phyloP scores from a whole-genome alignment of 2,797 vertebrate genomes.

The Catharus ustulatus region DNA sequence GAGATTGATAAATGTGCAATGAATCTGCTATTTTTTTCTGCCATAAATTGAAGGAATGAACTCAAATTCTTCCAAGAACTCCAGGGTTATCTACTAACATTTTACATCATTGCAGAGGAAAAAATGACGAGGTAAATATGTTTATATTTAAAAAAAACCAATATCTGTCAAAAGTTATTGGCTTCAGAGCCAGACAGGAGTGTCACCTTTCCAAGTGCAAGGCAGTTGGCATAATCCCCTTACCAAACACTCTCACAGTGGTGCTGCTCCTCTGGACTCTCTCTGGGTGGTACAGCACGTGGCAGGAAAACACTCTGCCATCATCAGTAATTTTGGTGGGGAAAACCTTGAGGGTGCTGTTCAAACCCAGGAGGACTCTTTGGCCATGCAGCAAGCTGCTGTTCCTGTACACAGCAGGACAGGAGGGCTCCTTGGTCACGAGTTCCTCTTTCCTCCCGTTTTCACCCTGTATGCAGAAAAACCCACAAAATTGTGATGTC shows the following conservation, averaged over 20 bases:
- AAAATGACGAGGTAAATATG: neutral
- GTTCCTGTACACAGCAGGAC: neutral
- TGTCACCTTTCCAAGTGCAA: neutral
- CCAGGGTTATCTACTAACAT: neutral
- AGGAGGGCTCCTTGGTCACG: neutral
- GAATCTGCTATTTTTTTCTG: neutral
- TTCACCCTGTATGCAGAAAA: conserved; percentile 40
- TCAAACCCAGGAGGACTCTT: conserved; percentile 27
- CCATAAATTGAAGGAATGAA: neutral
- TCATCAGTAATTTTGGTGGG: conserved; percentile 47
- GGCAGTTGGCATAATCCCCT: neutral
- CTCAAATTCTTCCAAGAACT: neutral
- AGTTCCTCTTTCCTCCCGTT: conserved; percentile 50
- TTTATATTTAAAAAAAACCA: rapidly evolving
- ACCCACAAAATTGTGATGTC: neutral
- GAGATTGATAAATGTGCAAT: neutral
- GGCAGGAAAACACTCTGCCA: conserved; percentile 58
- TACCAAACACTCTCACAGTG: conserved; percentile 66
- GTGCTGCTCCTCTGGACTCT: conserved; percentile 56
- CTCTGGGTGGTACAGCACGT: neutral
- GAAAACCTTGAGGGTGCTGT: conserved; percentile 21
- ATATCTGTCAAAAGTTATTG: neutral
- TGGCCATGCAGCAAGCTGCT: neutral
- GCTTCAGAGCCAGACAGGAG: neutral
- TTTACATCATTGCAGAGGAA: neutral